These are phyloP conservation scores for Panagrolaimus sp. DNA, from an alignment of 1,140 invertebrate genomes.

Conservation along the genomic window DNA sequence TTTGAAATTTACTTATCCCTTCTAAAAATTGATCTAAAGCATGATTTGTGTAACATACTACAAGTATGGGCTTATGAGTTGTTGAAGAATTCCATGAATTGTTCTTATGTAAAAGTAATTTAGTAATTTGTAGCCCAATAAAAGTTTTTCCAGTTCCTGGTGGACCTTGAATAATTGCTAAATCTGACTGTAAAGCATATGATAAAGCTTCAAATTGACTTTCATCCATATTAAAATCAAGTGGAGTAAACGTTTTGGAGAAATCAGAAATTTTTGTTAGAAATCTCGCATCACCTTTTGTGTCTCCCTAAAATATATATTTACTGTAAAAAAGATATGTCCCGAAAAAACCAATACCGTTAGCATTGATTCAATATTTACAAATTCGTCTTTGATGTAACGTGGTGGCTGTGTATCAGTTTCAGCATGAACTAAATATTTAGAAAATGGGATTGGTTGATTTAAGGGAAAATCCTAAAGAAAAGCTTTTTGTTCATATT, in stretches of 20 bases:
- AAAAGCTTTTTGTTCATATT: not conserved
- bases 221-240: slow-evolving; percentile 53
- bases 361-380: no score
- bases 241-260: not conserved
- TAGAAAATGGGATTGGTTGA: slow-evolving; percentile 42
- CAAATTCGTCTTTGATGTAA: slow-evolving; percentile 16
- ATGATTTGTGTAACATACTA: slow-evolving; percentile 64
- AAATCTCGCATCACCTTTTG: no score
- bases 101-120: slow-evolving; percentile 31
- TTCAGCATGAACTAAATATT: slow-evolving; percentile 19
- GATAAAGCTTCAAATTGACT: slow-evolving; percentile 61
- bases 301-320: no score
- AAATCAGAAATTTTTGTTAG: no score
- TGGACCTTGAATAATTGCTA: slow-evolving; percentile 64
- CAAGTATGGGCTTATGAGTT: slow-evolving; percentile 65
- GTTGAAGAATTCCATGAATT: slow-evolving; percentile 49
- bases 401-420: slow-evolving; percentile 17
- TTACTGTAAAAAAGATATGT: no score
- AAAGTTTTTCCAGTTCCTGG: slow-evolving; percentile 76
- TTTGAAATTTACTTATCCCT: no score
- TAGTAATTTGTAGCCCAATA: slow-evolving; percentile 63
- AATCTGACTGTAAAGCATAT: slow-evolving; percentile 60
- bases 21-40: no score
- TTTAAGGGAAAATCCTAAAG: slow-evolving; percentile 54
- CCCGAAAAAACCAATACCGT: no score